Evolutionary conservation across 53 echinoderm and acorn worm species (phyloP), one percentile per base, ranked within the genome.

Genomic region (Apostichopus leukothele): DNA sequence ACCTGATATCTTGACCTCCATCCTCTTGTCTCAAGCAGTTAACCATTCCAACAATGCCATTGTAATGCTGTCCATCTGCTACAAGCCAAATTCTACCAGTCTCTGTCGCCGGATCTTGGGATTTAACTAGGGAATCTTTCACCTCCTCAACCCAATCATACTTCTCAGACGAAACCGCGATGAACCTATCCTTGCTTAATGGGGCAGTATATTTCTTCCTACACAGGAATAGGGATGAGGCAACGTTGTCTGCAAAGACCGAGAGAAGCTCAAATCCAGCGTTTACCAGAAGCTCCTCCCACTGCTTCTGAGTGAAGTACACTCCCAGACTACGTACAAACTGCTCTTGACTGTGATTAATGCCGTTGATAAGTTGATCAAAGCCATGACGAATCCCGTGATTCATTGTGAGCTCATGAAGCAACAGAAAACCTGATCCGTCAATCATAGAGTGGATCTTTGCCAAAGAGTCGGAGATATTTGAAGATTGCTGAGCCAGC

Each of bases 1-100:
- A 95, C 95, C 95, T 93, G 67, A 95, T 89, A 77, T 87, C 90
- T 0, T 93, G 57, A 14, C 95, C 95, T 66, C 95, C 95, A 20
- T 91, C 91, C 83, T 95, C 95, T 53, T 92, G 92, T 77, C 79
- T 86, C 54, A 95, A 83, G 81, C 95, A 95, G 83, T 95, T 95
- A 7, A 91, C 91, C 90, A 95, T 75, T 74, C 95, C 95, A 79
- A 93, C 93, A 86, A 95, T 91, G 39, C 95, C 95, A 73, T 80
- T 91, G 83, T 95, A 75, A 63, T 75, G 80, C 66, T 88, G 90
- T 55, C 74, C 84, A 50, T 95, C 90, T 18, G 85, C 85, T 9
- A 91, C 90, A 52, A 95, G 89, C 95, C 95, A 95, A 21, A 95
- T 60, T 51, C 86, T 95, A 71, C 89, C 90, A 21, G 79, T 75